Conservation (phyloP, 2,888 invertebrate species). For the Periphyllus acericola region DNA sequence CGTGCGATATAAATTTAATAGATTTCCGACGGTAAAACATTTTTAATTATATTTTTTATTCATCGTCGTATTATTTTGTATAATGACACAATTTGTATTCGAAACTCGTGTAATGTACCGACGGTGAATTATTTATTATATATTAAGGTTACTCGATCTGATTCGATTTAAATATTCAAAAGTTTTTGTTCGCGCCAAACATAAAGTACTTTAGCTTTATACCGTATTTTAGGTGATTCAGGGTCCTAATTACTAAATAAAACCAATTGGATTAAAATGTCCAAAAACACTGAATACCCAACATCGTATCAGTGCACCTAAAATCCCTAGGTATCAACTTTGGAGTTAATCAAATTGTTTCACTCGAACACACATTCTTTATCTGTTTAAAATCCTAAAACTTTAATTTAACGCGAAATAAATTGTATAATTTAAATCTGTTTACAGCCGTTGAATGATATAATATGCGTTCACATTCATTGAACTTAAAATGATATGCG, state of each 20-base stretch:
- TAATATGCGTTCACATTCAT: not conserved
- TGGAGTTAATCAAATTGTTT: constrained; percentile 47
- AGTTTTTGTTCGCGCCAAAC: constrained; percentile 43
- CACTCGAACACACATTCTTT: constrained; percentile 13
- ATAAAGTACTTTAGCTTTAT: constrained; percentile 32
- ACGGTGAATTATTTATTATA: constrained; percentile 14
- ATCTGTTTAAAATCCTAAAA: constrained; percentile 13
- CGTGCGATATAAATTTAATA: not conserved
- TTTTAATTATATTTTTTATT: constrained; percentile 33
- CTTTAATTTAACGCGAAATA: constrained; percentile 2
- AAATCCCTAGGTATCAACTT: constrained; percentile 44
- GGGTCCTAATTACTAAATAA: constrained; percentile 41
- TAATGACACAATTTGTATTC: constrained; percentile 43
- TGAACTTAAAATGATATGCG: not conserved
- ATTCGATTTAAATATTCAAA: constrained; percentile 53
- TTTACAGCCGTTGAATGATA: not conserved
- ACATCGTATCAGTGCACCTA: not conserved
- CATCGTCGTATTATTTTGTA: not conserved
- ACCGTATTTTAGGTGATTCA: constrained; percentile 14
- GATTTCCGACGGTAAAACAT: not conserved
- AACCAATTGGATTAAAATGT: constrained; percentile 53
- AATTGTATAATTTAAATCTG: constrained; percentile 15
- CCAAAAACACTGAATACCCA: constrained; percentile 30
- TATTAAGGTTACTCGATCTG: constrained; percentile 26
- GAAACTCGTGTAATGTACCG: not conserved